A percentile compares a stretch with the other conserved stretches of the same genome.
Conservation (phyloP, 2,888 invertebrate genomes). For the Agrotis ipsilon region DNA sequence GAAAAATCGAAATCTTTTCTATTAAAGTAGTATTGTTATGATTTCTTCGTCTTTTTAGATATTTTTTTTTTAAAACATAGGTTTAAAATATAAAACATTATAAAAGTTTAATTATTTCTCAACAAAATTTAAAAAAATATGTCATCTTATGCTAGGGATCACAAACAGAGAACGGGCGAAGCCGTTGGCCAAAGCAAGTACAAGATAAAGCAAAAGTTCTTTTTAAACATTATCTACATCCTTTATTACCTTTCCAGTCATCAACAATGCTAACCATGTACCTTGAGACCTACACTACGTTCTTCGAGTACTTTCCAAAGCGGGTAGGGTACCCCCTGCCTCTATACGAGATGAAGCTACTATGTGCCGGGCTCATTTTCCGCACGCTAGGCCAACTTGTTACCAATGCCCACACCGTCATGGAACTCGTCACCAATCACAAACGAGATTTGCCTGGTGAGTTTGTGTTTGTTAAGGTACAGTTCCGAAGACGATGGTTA, state of each 20-base stretch:
- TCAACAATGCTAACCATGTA: constrained; percentile 93
- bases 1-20: too few species aligned
- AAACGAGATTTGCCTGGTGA: constrained; percentile 27
- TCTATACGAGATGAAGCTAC: constrained; percentile 81
- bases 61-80: too few species aligned
- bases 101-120: too few species aligned
- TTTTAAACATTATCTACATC: constrained; percentile 6
- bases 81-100: too few species aligned
- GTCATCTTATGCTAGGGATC: too few species aligned
- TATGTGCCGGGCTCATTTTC: constrained; percentile 93
- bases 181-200: too few species aligned
- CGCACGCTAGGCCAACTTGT: constrained; percentile 95
- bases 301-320: constrained; percentile 90
- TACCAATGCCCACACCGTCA: constrained; percentile 94
- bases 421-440: constrained; percentile 73
- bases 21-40: too few species aligned
- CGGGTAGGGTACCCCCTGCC: constrained; percentile 78
- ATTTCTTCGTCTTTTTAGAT: too few species aligned
- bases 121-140: too few species aligned
- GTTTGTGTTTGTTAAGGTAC: not conserved
- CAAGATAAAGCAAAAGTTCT: not conserved
- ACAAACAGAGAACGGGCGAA: too few species aligned
- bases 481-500: not conserved
- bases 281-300: constrained; percentile 92
- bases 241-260: constrained; percentile 85